phyloP scores from a whole-genome alignment of 2,888 invertebrate species.

The Anticlea derivata region DNA sequence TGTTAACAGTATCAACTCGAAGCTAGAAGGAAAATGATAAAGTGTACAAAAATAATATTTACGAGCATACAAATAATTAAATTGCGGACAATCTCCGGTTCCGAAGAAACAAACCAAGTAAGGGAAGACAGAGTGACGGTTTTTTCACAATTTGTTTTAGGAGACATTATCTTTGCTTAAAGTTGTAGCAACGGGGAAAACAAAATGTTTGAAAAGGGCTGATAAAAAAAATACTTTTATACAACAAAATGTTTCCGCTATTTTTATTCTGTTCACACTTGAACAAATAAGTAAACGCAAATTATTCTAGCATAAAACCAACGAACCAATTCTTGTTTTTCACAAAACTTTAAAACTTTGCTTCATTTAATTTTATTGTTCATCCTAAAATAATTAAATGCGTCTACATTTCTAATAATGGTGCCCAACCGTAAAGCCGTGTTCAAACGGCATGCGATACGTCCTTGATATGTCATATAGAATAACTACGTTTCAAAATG shows the following conservation, averaged over 20 bases:
- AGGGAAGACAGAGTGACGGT: slow-evolving; percentile 21
- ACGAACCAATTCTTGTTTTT: background rate
- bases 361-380: background rate
- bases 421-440: too few species aligned
- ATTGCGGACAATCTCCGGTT: slow-evolving; percentile 18
- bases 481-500: too few species aligned
- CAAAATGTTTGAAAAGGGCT: slow-evolving; percentile 24
- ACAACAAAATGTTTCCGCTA: slow-evolving; percentile 10
- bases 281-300: background rate
- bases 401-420: background rate
- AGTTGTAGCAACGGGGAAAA: slow-evolving; percentile 18
- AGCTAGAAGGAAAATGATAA: background rate
- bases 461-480: too few species aligned
- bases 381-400: background rate
- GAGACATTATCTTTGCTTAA: slow-evolving; percentile 27
- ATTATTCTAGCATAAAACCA: background rate
- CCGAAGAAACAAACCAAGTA: slow-evolving; percentile 19
- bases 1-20: background rate
- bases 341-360: background rate
- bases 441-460: too few species aligned
- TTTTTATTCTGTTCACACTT: slow-evolving; percentile 17
- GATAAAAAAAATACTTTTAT: slow-evolving; percentile 23
- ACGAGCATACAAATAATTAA: slow-evolving; percentile 22
- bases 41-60: slow-evolving; percentile 6
- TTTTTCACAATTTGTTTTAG: slow-evolving; percentile 29